Conservation (phyloP, 2,797 vertebrate species). For the Falco rusticolus region DNA sequence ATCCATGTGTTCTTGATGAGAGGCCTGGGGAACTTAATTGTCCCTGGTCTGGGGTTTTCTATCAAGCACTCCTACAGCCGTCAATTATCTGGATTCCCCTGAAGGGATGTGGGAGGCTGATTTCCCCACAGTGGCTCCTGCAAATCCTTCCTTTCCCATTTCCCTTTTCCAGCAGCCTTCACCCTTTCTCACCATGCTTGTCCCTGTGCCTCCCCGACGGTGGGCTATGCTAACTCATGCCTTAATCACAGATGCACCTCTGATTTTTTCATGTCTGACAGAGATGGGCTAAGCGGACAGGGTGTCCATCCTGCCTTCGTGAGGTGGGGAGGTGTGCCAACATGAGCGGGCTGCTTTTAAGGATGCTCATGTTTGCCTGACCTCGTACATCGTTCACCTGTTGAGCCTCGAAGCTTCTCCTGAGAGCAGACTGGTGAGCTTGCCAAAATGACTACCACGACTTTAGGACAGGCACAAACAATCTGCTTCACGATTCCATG, state of each 20-base stretch:
- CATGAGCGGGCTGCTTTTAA: rapidly evolving
- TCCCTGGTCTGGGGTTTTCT: not conserved
- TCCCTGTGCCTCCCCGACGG: rapidly evolving
- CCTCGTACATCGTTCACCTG: not conserved
- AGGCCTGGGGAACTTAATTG: not conserved
- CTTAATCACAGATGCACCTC: not conserved
- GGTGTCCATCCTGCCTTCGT: rapidly evolving
- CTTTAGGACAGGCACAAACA: not conserved
- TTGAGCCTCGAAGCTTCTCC: not conserved
- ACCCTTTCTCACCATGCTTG: not conserved
- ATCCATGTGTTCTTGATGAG: conserved; percentile 24
- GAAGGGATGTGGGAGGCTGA: conserved; percentile 12
- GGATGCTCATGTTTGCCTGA: not conserved
- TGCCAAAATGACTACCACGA: rapidly evolving
- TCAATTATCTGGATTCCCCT: conserved; percentile 29
- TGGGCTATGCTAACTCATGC: rapidly evolving
- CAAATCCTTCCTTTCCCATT: not conserved
- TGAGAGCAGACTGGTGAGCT: not conserved
- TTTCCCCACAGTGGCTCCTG: not conserved
- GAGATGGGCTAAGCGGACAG: not conserved
- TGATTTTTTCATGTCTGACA: not conserved
- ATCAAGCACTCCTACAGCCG: not conserved
- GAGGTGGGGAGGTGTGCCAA: not conserved
- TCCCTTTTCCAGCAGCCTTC: not conserved
- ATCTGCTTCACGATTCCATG: not conserved